Base-by-base conservation (phyloP, 2,888 invertebrate genomes). In the Andrena praecox region DNA sequence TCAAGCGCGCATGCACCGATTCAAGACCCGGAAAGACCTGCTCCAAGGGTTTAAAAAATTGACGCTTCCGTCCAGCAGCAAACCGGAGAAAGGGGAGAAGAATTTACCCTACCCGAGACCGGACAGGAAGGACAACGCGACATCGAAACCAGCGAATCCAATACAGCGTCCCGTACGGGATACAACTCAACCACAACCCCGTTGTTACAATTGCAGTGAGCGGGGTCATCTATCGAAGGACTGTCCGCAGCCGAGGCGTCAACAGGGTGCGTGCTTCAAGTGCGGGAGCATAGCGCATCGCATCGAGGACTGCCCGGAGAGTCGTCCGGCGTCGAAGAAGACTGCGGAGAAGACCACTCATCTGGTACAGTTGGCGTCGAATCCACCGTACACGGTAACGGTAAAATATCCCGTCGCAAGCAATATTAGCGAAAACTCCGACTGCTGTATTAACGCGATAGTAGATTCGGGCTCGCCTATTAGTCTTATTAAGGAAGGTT, bases 381-480 rank as follows among this genome's bases (percentile, higher is more conserved):
- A 24, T 67, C 16, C 52, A 31, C 31, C 16, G 31, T 31, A 33
- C 2, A 20, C 24, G n/a, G 50, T 67, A 52, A 67, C 29, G 1
- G 29, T 31, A 6, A 16, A 27, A 20, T 54, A 54, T 54, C 2
- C 24, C 54, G 29, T 20, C 16, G 5, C 5, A 1, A n/a, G 31
- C 29, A 31, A 52, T 29, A 7, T 8, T 10, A 31, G 54, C 31
- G 31, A 52, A 8, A 16, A 16, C 2, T n/a, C n/a, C 8, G n/a
- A 67, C 2, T 24, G 0, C 31, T 52, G 3, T 4, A 12, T 52
- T 33, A 4, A 3, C n/a, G 42, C 68, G 2, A 68, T 68, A 6
- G 2, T 68, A 5, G 68, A 68, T 48, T 68, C 56, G 0, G 68
- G 42, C 6, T 68, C 68, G 24, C 68, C 68, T 20, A 56, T 68